A percentile compares a stretch with the other conserved stretches of the same genome.
Conservation (phyloP, 64 coral and sea anemone species). For the Montipora efflorescens region DNA sequence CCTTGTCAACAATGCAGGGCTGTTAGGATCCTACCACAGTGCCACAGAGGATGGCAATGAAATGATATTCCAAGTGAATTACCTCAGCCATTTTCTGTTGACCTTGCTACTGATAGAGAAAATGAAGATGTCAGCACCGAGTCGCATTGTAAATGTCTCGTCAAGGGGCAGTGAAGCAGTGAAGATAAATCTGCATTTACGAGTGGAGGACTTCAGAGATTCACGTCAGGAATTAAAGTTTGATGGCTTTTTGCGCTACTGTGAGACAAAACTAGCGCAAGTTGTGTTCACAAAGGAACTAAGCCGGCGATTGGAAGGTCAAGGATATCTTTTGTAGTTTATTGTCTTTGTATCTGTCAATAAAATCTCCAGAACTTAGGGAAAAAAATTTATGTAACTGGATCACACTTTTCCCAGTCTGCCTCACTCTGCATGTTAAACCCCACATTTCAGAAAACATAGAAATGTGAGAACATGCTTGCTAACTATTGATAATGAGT, state of each 20-base stretch:
- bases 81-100: conserved; percentile 84
- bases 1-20: conserved; percentile 91
- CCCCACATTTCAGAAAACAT: no score
- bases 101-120: conserved; percentile 77
- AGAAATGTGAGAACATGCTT: no score
- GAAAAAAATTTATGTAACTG: no score
- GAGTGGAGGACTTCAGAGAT: conserved; percentile 37
- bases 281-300: conserved; percentile 65
- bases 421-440: no score
- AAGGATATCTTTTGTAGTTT: no score
- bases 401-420: no score
- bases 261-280: conserved; percentile 26
- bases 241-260: neutral
- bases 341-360: no score
- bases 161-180: neutral
- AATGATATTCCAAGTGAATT: conserved; percentile 73
- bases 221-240: conserved; percentile 10
- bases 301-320: conserved; percentile 6
- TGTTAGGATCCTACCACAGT: neutral
- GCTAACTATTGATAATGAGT: no score
- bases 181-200: neutral
- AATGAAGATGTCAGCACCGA: conserved; percentile 77
- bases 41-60: conserved; percentile 82
- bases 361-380: no score
- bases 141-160: conserved; percentile 87